Percentiles rank a stretch among this genome's conserved stretches.
Conservation (phyloP, 1,140 invertebrate genomes). For the Bombus terrestris region DNA sequence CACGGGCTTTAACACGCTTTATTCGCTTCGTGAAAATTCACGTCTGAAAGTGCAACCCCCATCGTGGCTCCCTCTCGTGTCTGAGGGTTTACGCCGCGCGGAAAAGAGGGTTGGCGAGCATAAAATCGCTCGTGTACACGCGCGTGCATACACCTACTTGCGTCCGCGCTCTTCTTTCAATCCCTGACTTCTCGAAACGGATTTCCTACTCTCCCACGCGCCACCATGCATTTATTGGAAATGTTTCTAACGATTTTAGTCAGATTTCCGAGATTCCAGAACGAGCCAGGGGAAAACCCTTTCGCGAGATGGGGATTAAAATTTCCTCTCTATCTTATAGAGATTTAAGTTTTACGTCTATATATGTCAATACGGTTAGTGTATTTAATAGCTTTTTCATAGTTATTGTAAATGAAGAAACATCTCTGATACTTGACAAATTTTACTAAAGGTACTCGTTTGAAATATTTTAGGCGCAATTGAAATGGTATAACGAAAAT, state of each 20-base stretch:
- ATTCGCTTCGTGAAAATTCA: slow-evolving; percentile 62
- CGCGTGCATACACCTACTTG: slow-evolving; percentile 41
- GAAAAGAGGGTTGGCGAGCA: slow-evolving; percentile 53
- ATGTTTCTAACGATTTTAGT: slow-evolving; percentile 23
- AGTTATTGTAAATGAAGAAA: too few species aligned
- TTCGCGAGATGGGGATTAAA: not conserved
- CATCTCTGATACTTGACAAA: too few species aligned
- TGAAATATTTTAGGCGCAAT: too few species aligned
- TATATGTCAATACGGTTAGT: too few species aligned
- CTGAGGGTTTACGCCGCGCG: slow-evolving; percentile 54
- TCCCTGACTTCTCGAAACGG: slow-evolving; percentile 30
- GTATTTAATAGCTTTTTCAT: too few species aligned
- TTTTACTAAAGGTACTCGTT: too few species aligned
- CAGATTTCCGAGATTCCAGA: not conserved
- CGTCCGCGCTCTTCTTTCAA: not conserved
- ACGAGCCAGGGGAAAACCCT: not conserved
- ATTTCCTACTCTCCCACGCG: not conserved
- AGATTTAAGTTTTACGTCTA: not conserved
- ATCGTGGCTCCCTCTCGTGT: slow-evolving; percentile 42
- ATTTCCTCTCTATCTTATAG: not conserved
- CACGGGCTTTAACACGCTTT: slow-evolving; percentile 61
- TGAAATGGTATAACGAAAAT: too few species aligned
- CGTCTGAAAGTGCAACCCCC: slow-evolving; percentile 60
- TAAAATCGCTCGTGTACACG: slow-evolving; percentile 53
- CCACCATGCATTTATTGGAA: slow-evolving; percentile 19